These are phyloP conservation scores for Odontothrips loti DNA, from an alignment of 2,888 invertebrate species.

Conservation along the genomic window DNA sequence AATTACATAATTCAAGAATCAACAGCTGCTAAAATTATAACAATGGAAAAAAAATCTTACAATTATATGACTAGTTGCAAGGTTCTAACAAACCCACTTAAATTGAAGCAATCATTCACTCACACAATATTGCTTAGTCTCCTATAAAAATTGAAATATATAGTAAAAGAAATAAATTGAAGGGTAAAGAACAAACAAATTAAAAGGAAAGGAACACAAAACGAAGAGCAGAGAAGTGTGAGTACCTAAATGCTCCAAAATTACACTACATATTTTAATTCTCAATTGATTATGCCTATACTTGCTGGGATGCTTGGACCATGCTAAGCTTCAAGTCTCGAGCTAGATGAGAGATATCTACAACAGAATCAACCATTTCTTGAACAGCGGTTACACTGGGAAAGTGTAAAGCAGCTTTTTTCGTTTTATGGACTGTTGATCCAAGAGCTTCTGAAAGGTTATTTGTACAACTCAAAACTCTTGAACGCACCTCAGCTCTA, in stretches of 20 bases:
- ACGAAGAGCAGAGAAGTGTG: not conserved
- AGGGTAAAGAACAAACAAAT: not conserved
- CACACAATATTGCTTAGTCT: too few species aligned
- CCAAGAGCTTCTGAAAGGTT: conserved; percentile 76
- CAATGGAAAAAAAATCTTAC: not conserved
- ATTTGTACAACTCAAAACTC: conserved; percentile 71
- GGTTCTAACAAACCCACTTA: not conserved
- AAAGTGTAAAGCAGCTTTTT: conserved; percentile 85
- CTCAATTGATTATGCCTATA: not conserved
- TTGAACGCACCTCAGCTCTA: conserved; percentile 66
- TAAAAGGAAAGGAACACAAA: not conserved
- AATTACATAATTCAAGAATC: not conserved
- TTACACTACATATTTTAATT: not conserved
- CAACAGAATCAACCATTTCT: conserved; percentile 89
- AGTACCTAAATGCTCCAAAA: not conserved
- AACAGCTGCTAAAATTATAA: not conserved
- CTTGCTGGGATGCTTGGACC: not conserved
- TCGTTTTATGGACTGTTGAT: conserved; percentile 79
- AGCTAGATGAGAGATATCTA: conserved; percentile 78
- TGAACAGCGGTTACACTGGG: conserved; percentile 87
- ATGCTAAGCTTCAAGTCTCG: conserved; percentile 47
- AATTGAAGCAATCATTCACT: too few species aligned
- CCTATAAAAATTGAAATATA: not conserved
- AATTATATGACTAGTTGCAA: not conserved
- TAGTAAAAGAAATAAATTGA: not conserved